These are phyloP conservation scores for Tadarida brasiliensis DNA, from an alignment of 2,797 vertebrate species.

Conservation along the genomic window DNA sequence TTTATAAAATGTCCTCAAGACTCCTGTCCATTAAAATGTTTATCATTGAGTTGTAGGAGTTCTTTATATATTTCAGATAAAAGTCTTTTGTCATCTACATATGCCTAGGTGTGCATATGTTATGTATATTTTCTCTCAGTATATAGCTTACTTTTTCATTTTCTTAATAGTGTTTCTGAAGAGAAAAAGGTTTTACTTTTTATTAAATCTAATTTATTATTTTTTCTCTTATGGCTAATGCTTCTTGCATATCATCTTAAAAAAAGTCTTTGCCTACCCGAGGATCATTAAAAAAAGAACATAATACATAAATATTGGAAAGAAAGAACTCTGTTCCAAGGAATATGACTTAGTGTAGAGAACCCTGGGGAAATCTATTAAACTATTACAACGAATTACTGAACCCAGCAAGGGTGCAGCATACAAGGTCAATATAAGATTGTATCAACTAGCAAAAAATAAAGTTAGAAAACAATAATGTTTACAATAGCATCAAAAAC, in stretches of 20 bases:
- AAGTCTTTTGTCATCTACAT: neutral
- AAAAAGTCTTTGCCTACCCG: neutral
- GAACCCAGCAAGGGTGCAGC: neutral
- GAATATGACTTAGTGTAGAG: neutral
- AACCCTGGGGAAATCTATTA: neutral
- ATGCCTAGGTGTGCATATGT: neutral
- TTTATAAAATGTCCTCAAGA: neutral
- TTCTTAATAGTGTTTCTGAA: neutral
- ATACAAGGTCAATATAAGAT: neutral
- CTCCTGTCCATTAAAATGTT: neutral
- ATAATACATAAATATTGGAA: neutral
- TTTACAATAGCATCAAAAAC: neutral
- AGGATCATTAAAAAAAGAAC: neutral
- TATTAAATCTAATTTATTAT: slow-evolving; percentile 13
- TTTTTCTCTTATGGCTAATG: neutral
- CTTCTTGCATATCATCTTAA: neutral
- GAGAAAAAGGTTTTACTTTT: neutral
- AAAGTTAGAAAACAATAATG: neutral
- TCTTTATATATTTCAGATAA: neutral
- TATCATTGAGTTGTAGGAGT: neutral
- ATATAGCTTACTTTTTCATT: neutral
- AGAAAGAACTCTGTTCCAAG: neutral
- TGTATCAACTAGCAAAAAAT: neutral
- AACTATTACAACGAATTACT: neutral
- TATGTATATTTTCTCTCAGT: neutral